Conservation (phyloP, 2,113 vertebrate species). For the Gobio gobio region DNA sequence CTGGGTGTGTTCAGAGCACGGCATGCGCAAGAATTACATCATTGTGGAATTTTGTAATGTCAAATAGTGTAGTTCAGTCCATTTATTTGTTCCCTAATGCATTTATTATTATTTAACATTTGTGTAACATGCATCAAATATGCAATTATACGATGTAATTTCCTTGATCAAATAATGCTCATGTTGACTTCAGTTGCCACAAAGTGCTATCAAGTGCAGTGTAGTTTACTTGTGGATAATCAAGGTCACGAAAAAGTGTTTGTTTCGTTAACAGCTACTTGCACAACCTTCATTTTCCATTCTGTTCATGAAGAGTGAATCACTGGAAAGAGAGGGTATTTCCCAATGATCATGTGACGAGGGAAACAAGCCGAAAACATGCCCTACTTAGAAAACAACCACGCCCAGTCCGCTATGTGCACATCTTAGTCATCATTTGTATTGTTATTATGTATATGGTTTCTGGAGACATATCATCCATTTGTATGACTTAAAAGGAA, state of each 20-base stretch:
- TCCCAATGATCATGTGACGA: not conserved
- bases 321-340: not conserved
- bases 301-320: not conserved
- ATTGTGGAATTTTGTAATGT: not conserved
- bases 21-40: not conserved
- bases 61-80: not conserved
- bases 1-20: not conserved
- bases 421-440: not conserved
- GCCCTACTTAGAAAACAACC: not conserved
- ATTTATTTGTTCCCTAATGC: not conserved
- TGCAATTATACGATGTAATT: not conserved
- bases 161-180: not conserved
- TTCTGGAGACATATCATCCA: not conserved
- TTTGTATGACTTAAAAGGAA: not conserved
- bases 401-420: not conserved
- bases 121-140: not conserved
- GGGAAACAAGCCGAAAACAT: not conserved
- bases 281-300: not conserved
- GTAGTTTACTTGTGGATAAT: not conserved
- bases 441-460: not conserved
- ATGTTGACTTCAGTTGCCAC: not conserved
- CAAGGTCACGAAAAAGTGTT: not conserved
- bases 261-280: not conserved
- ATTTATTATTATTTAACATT: not conserved
- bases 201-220: not conserved